A percentile compares a stretch with the other conserved stretches of the same genome.
Evolutionary conservation across 2,888 invertebrate genomes (phyloP).

Genomic region (Pseudoips prasinana): DNA sequence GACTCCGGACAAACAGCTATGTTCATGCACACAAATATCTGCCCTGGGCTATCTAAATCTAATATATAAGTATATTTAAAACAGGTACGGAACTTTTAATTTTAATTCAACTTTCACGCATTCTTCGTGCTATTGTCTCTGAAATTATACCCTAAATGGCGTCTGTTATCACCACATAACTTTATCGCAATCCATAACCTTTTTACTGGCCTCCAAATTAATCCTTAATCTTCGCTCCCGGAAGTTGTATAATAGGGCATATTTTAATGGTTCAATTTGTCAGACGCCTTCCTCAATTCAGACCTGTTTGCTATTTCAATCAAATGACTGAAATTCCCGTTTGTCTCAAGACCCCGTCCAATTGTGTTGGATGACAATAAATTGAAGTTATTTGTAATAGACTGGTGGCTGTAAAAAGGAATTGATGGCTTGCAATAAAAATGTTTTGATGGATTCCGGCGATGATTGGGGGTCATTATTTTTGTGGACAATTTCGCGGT

Average conservation of each 20-base stretch:
- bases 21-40: too few species aligned
- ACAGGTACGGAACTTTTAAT: too few species aligned
- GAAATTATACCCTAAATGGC: too few species aligned
- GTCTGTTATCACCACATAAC: too few species aligned
- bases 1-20: too few species aligned
- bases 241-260: slow-evolving; percentile 26
- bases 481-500: slow-evolving; percentile 22
- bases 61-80: too few species aligned
- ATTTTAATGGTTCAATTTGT: slow-evolving; percentile 34
- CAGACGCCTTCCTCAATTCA: slow-evolving; percentile 24
- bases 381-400: slow-evolving; percentile 36
- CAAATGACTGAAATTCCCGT: slow-evolving; percentile 22
- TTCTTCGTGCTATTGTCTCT: too few species aligned
- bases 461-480: slow-evolving; percentile 29
- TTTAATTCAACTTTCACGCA: too few species aligned
- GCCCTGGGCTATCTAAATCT: too few species aligned
- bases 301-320: slow-evolving; percentile 23
- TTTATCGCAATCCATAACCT: too few species aligned
- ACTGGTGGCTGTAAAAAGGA: slow-evolving; percentile 26
- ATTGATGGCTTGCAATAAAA: slow-evolving; percentile 33
- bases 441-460: slow-evolving; percentile 31
- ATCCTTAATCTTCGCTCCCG: slow-evolving; percentile 12
- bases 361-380: slow-evolving; percentile 33
- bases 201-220: too few species aligned
- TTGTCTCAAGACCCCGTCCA: slow-evolving; percentile 26